Percentiles rank a stretch among this genome's conserved stretches.
Evolutionary conservation across 1,140 invertebrate species (phyloP).

Genomic region (Asbolus verrucosus): DNA sequence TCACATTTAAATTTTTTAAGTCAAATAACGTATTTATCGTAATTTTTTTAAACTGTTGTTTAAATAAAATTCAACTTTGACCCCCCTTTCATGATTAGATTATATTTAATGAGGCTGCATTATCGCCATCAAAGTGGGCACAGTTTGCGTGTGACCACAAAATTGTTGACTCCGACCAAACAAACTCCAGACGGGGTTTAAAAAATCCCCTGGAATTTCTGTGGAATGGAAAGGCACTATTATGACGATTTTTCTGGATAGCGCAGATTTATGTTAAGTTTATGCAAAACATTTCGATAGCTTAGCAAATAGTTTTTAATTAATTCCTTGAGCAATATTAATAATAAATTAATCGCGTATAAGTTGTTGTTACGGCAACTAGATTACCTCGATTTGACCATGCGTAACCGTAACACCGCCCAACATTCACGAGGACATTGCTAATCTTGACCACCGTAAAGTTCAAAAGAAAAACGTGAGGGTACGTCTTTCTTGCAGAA

Average conservation of each 20-base stretch:
- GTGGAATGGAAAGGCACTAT: background rate
- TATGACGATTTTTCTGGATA: background rate
- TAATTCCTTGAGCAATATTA: constrained; percentile 34
- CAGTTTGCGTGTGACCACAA: too few relatives aligned
- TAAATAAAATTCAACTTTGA: constrained; percentile 6
- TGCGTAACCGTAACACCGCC: constrained; percentile 33
- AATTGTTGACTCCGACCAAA: too few relatives aligned
- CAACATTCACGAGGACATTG: constrained; percentile 34
- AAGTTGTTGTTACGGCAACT: constrained; percentile 37
- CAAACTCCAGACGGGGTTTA: too few relatives aligned
- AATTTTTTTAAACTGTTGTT: constrained; percentile 18
- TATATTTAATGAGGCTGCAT: background rate
- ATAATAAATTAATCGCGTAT: constrained; percentile 39
- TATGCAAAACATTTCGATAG: constrained; percentile 11
- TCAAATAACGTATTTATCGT: background rate
- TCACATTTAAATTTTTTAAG: too few relatives aligned
- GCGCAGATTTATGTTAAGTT: constrained; percentile 15
- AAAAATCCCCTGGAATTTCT: too few relatives aligned
- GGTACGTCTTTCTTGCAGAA: too few relatives aligned
- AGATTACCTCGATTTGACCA: constrained; percentile 44
- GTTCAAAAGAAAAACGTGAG: too few relatives aligned
- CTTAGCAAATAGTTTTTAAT: constrained; percentile 26
- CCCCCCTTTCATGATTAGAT: constrained; percentile 13
- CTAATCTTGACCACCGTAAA: background rate
- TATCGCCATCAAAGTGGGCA: too few relatives aligned